Evolutionary conservation across 2,888 invertebrate genomes (phyloP), one percentile per base, ranked within the genome.

Genomic region (Leistus spinibarbis): DNA sequence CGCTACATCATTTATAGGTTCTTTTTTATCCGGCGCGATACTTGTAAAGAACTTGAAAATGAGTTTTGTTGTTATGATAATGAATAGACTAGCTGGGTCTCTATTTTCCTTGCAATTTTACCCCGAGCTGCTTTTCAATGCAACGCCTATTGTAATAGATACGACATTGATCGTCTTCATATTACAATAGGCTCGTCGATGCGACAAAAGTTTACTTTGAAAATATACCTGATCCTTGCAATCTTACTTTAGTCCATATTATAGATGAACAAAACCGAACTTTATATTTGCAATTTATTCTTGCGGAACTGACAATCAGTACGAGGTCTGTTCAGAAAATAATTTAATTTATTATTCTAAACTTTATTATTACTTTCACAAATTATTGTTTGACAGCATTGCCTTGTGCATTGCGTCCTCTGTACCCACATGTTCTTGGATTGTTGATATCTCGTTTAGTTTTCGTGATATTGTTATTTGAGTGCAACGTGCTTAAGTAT

Each of bases 11-110:
- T 40, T 40, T 40, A 40, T 40, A 40, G 40, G 7, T 40, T n/a
- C n/a, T 60, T 67, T 73, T 73, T 73, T 67, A 67, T 73, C 53
- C 57, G 22, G 62, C 66, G 62, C 54, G 27, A 54, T 60, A 22
- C 62, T 57, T 72, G 56, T 57, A 66, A 71, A 56, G 71, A 64
- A 71, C 71, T 66, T 67, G 54, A 22, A 60, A 66, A 73, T 66
- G 66, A 73, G 73, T 73, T 73, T 60, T 67, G 60, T 73, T 73
- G 73, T 73, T 73, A 73, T 73, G 67, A 73, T 66, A 73, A 73
- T 73, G 19, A 66, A 53, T 40, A 22, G 73, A 73, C 54, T 65
- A 60, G 70, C 62, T 56, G 3, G 16, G 16, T 16, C n/a, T 23
- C 27, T n/a, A 24, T 27, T 64, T 9, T 13, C 23, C 13, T 24